Conservation (phyloP, 2,113 vertebrate genomes). For the Lucifuga dentata region DNA sequence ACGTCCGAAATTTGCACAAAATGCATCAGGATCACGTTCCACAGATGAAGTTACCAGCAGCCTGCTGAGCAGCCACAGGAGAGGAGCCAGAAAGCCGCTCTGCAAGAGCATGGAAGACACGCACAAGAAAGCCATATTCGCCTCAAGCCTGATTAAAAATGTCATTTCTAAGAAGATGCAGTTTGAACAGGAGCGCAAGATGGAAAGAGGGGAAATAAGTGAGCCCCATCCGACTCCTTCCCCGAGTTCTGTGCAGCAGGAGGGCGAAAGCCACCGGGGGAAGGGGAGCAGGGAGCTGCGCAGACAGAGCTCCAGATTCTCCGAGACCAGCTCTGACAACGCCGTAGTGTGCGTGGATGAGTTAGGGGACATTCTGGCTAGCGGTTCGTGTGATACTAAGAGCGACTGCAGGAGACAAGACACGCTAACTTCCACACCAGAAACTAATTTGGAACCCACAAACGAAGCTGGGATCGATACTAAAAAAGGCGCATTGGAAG, state of each 20-base stretch:
- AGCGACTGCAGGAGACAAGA: conserved; percentile 75
- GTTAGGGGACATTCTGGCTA: conserved; percentile 73
- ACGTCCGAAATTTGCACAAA: conserved; percentile 74
- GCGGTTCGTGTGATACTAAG: conserved; percentile 82
- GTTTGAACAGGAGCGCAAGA: conserved; percentile 94
- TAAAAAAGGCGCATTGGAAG: conserved; percentile 88
- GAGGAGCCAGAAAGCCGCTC: conserved; percentile 68
- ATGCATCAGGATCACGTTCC: conserved; percentile 81
- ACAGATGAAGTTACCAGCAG: conserved; percentile 84
- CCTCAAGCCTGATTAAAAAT: conserved; percentile 94
- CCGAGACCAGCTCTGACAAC: conserved; percentile 86
- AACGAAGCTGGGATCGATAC: conserved; percentile 83
- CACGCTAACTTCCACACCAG: conserved; percentile 41
- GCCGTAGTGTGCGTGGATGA: conserved; percentile 80
- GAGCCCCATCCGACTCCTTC: conserved; percentile 77
- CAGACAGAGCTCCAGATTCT: conserved; percentile 85
- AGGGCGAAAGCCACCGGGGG: conserved; percentile 63
- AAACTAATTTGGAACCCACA: conserved; percentile 67
- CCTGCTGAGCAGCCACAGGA: conserved; percentile 68
- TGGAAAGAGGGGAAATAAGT: conserved; percentile 93
- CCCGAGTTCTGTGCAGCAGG: conserved; percentile 61
- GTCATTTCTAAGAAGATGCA: conserved; percentile 99
- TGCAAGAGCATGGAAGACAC: conserved; percentile 81
- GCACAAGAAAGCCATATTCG: conserved; percentile 91
- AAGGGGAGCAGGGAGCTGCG: conserved; percentile 76